phyloP scores from a whole-genome alignment of 2,797 vertebrate genomes.

The Tokudaia muenninki region DNA sequence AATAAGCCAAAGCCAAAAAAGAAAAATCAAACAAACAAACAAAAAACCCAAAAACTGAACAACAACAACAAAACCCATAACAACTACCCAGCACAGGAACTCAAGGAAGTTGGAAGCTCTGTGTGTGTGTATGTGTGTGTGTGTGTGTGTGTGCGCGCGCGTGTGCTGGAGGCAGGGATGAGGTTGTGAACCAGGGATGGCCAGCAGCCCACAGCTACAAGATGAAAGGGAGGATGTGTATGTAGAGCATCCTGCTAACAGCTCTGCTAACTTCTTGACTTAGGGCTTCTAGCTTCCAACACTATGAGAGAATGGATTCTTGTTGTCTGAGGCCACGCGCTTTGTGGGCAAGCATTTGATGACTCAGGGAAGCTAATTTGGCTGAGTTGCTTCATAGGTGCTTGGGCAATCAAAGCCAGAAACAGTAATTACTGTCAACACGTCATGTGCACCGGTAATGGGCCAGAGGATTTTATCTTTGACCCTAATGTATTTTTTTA shows the following conservation, averaged over 20 bases:
- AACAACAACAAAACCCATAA: neutral
- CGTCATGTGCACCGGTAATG: neutral
- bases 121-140: too few relatives aligned
- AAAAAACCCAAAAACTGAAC: neutral
- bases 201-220: neutral
- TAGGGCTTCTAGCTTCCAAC: neutral
- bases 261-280: neutral
- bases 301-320: neutral
- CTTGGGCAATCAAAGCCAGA: constrained; percentile 3
- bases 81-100: neutral
- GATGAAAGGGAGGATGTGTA: neutral
- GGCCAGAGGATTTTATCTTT: constrained; percentile 45
- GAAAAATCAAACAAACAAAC: neutral
- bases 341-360: neutral
- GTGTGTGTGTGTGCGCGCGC: too few relatives aligned
- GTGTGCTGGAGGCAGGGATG: neutral
- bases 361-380: neutral
- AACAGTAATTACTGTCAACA: neutral
- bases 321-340: neutral
- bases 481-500: constrained; percentile 66
- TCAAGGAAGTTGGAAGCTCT: neutral
- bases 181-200: neutral
- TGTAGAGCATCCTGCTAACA: neutral
- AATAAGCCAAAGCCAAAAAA: neutral
- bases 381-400: neutral